Evolutionary conservation across 1,140 invertebrate genomes (phyloP).

Genomic region (Sminthurides bifidus): DNA sequence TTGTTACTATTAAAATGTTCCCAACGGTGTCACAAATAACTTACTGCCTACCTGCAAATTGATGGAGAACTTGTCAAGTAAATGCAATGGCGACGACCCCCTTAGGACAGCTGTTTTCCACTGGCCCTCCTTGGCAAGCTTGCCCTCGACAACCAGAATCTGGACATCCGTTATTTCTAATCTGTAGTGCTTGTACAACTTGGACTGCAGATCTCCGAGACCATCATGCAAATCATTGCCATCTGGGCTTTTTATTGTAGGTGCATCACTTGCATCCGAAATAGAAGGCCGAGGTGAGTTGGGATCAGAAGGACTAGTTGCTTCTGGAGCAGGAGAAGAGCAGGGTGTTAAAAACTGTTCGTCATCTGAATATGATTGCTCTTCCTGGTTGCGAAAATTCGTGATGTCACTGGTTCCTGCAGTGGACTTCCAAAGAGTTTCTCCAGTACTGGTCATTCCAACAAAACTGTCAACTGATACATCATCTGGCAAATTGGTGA

Average conservation of each 20-base stretch:
- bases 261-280: slow-evolving; percentile 3
- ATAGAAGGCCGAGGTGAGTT: slow-evolving; percentile 20
- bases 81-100: slow-evolving; percentile 67
- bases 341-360: slow-evolving; percentile 75
- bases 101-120: slow-evolving; percentile 76
- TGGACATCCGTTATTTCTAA: slow-evolving; percentile 76
- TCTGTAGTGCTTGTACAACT: slow-evolving; percentile 48
- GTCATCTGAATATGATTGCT: slow-evolving; percentile 12
- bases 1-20: no score
- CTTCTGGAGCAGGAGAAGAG: slow-evolving; percentile 62
- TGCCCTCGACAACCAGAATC: slow-evolving; percentile 51
- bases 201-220: slow-evolving; percentile 23
- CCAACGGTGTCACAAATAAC: not conserved
- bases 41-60: slow-evolving; percentile 50
- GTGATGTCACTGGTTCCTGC: not conserved
- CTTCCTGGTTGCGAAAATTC: slow-evolving; percentile 34
- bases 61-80: slow-evolving; percentile 83
- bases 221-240: slow-evolving; percentile 31
- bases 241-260: slow-evolving; percentile 1
- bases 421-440: no score
- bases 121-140: slow-evolving; percentile 51
- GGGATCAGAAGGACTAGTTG: slow-evolving; percentile 34
- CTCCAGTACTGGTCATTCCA: slow-evolving; percentile 12
- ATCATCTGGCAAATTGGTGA: slow-evolving; percentile 46
- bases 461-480: slow-evolving; percentile 19